Evolutionary conservation across 2,888 invertebrate species (phyloP).

Genomic region (Chouioia cunea): DNA sequence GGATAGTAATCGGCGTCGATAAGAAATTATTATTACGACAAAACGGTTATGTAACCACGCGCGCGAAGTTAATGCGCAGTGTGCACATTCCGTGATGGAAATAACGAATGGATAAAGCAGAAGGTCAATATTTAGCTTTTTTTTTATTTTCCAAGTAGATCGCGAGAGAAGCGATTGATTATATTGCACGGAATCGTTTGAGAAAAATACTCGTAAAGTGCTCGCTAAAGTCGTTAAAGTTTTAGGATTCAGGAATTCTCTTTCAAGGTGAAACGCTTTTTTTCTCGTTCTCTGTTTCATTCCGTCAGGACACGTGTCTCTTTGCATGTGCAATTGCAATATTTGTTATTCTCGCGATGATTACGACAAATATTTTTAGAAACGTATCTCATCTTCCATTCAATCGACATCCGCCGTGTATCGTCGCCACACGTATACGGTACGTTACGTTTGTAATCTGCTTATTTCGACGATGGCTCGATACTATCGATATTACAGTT

Average conservation of each 20-base stretch:
- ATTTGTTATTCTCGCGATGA: constrained; percentile 8
- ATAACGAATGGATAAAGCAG: constrained; percentile 3
- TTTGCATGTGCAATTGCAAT: no score
- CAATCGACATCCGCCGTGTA: no score
- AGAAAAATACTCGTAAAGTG: constrained; percentile 18
- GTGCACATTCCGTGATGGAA: constrained; percentile 4
- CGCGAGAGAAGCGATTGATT: constrained; percentile 7
- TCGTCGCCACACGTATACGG: no score
- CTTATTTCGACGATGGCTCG: no score
- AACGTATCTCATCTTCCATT: no score
- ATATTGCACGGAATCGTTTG: neutral
- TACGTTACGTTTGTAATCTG: no score
- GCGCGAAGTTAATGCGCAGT: neutral
- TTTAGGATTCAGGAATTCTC: constrained; percentile 26
- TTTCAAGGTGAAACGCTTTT: constrained; percentile 28
- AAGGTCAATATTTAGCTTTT: constrained; percentile 22
- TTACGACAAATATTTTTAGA: constrained; percentile 25
- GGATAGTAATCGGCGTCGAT: neutral
- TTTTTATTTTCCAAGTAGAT: neutral
- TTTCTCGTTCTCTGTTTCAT: neutral
- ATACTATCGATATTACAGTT: no score
- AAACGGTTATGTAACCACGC: constrained; percentile 9
- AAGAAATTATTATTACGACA: neutral
- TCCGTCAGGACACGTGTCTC: neutral
- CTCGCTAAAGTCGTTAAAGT: constrained; percentile 5